Conservation (phyloP, 2,888 invertebrate genomes). For the Lasioglossum figueresi region DNA sequence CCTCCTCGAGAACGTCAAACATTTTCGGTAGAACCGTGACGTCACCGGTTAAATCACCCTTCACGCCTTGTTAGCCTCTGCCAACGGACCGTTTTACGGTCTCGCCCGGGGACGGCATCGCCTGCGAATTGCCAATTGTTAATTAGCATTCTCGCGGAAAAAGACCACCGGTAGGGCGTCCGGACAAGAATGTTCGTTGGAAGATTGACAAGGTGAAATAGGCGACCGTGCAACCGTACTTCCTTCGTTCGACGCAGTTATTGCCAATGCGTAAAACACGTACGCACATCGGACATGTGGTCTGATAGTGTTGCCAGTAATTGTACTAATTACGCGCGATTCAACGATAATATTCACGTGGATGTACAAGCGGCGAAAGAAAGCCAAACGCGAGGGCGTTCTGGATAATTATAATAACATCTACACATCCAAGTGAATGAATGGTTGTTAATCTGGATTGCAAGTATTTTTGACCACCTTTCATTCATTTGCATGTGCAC, state of each 20-base stretch:
- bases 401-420: too few species aligned
- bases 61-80: slow-evolving; percentile 78
- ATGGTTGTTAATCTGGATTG: too few species aligned
- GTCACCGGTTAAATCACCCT: slow-evolving; percentile 79
- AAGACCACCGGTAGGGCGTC: slow-evolving; percentile 27
- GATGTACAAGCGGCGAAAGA: background rate
- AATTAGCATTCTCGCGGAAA: slow-evolving; percentile 72
- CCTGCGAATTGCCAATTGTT: slow-evolving; percentile 74
- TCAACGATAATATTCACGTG: background rate
- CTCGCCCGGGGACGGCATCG: slow-evolving; percentile 49
- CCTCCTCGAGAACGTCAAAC: slow-evolving; percentile 27
- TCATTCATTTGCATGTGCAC: too few species aligned
- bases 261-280: background rate
- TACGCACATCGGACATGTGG: background rate
- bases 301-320: background rate
- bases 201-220: slow-evolving; percentile 50
- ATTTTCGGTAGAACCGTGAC: slow-evolving; percentile 70
- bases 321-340: background rate
- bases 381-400: background rate
- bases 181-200: slow-evolving; percentile 15
- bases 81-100: slow-evolving; percentile 79
- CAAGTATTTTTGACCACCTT: too few species aligned
- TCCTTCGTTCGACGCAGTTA: background rate
- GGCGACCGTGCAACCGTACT: slow-evolving; percentile 8
- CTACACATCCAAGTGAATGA: too few species aligned